Evolutionary conservation across 2,888 invertebrate genomes (phyloP), one percentile per base, ranked within the genome.

Genomic region (Pristionchus exspectatus): DNA sequence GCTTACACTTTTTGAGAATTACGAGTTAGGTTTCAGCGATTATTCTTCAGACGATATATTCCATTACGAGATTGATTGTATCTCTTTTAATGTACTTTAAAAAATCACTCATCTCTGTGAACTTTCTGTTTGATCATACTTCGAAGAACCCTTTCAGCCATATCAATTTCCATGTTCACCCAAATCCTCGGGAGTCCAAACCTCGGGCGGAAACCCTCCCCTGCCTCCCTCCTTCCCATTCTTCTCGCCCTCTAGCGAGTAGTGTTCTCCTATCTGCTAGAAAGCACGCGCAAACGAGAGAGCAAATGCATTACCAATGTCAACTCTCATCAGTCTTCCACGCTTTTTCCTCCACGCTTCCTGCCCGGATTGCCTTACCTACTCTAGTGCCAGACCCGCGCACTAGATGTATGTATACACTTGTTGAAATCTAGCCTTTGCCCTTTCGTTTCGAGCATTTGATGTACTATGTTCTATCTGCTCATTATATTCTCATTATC

Each of bases 281-380:
- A 50, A 54, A 81, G 81, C 14, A n/a, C 0, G 50, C 50, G 14
- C 3, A 16, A 14, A 14, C n/a, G 27, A 10, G 81, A 81, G 50
- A 50, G 72, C 81, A n/a, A 50, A 81, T 81, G 81, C 81, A 81
- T 81, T 81, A 54, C 81, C 81, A 81, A 81, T 81, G 81, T 81
- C 81, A 54, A 81, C 81, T 81, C 81, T 81, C 81, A 81, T 81
- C 81, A 81, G 50, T 81, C 81, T 81, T 81, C 50, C 14, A 21
- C 74, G 74, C 74, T 74, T 74, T 74, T 74, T 74, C 63, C 56
- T 63, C 38, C 74, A 74, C 74, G 74, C 44, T 74, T 74, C 74
- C 74, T 44, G 74, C 24, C 24, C 38, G 74, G 33, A 74, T 74
- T 74, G 74, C 38, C 74, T 74, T 74, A 74, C 74, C 74, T 69